Base-by-base conservation (phyloP, 2,888 invertebrate genomes). In the Caradrina kadenii region DNA sequence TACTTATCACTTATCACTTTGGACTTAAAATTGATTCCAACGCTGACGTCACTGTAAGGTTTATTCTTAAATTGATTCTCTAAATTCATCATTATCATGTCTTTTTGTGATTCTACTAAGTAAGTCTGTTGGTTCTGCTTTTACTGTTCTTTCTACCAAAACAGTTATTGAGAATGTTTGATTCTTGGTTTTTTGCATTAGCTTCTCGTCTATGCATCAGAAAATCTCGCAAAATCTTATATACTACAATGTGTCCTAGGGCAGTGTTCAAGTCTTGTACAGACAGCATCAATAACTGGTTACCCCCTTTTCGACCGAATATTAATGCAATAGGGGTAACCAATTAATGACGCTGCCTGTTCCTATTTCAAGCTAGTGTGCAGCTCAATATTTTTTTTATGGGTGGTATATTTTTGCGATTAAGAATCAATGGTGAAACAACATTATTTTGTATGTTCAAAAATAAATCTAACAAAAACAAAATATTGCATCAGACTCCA, bases 401-500 rank as follows among this genome's bases (percentile, higher is more conserved):
- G 3, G 35, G 6, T 21, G 19, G 10, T 26, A 31, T 31, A 39
- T 67, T 56, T 22, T 42, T 8, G 3, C n/a, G 7, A 15, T 26
- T 11, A 15, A 26, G n/a, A 66, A 58, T n/a, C 11, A 39, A 13
- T 39, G 2, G 2, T 2, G 0, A 52, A 19, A 58, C 21, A 21
- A n/a, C 11, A 17, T 8, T 0, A 13, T 45, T 45, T 6, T 45
- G 15, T 13, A 10, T 31, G 15, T 35, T 63, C 21, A 1, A 7
- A 17, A 21, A 35, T 7, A 11, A 15, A 22, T 13, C 22, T n/a
- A 53, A 42, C 15, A 31, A 42, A 10, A 63, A 70, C 17, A 63
- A 17, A 31, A 45, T 35, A 55, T 50, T 67, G 42, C 72, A 31
- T 55, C 67, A 55, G 54, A 42, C 3, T 67, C n/a, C 7, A 13